A percentile compares a stretch with the other conserved stretches of the same genome.
These are phyloP conservation scores for Chionoecetes opilio DNA, from an alignment of 1,140 invertebrate genomes.

Conservation along the genomic window DNA sequence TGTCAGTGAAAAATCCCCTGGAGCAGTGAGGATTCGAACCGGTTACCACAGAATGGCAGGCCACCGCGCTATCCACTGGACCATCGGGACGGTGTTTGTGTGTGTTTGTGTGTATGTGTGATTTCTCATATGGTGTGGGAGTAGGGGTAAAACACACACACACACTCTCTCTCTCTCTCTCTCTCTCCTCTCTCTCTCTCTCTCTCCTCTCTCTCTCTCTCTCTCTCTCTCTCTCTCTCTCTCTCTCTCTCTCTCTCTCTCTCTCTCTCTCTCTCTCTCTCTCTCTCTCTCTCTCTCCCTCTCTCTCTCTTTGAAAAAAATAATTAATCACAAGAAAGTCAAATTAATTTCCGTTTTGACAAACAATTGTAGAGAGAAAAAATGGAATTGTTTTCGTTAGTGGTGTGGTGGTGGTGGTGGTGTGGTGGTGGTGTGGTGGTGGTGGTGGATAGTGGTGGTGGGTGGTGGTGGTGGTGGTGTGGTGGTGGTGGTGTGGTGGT, in stretches of 20 bases:
- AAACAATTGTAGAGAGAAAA: neutral
- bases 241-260: constrained; percentile 20
- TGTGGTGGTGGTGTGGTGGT: neutral
- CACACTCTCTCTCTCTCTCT: too few relatives aligned
- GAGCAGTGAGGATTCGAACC: too few relatives aligned
- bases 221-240: constrained; percentile 20
- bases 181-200: too few relatives aligned
- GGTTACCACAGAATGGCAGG: too few relatives aligned
- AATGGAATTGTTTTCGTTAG: neutral
- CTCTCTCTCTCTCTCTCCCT: constrained; percentile 25
- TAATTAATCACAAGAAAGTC: constrained; percentile 30
- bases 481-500: neutral
- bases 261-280: constrained; percentile 27
- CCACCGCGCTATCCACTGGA: too few relatives aligned
- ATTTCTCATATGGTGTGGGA: too few relatives aligned
- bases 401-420: neutral
- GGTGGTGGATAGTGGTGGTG: neutral
- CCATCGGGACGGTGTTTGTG: too few relatives aligned
- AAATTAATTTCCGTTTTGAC: neutral
- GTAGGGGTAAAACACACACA: too few relatives aligned
- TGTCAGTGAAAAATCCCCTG: too few relatives aligned
- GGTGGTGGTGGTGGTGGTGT: neutral
- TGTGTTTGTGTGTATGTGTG: too few relatives aligned
- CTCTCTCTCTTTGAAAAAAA: neutral
- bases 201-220: neutral